These are phyloP conservation scores for Thunnus maccoyii DNA, from an alignment of 2,113 vertebrate species.

Conservation along the genomic window DNA sequence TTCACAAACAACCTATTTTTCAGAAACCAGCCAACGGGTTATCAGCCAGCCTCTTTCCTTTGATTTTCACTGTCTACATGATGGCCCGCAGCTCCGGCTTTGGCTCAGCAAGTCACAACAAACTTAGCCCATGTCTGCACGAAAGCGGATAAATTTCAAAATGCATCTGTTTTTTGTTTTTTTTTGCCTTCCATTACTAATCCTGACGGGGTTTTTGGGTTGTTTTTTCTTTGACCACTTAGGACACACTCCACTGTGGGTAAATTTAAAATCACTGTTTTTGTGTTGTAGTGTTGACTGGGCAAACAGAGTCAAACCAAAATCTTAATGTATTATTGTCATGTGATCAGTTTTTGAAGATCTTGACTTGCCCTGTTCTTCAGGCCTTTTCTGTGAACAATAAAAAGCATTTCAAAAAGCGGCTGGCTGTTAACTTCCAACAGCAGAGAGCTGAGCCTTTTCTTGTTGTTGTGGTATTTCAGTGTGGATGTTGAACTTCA, in stretches of 20 bases:
- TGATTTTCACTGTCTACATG: conserved; percentile 20
- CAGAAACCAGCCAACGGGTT: conserved; percentile 19
- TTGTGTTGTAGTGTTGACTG: neutral
- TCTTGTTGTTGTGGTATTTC: conserved; percentile 13
- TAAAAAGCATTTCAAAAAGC: neutral
- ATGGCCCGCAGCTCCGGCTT: neutral
- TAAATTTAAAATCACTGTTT: neutral
- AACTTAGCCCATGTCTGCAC: neutral
- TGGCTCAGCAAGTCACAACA: conserved; percentile 14
- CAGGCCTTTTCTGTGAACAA: conserved; percentile 16
- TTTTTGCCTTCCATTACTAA: neutral
- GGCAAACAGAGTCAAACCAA: neutral
- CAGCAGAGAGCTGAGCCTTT: conserved; percentile 3
- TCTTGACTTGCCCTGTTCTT: neutral
- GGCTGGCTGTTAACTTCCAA: neutral
- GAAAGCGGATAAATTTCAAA: conserved; percentile 8
- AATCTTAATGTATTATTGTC: conserved; percentile 4
- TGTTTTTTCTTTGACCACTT: neutral
- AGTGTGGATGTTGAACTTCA: neutral
- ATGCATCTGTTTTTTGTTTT: neutral
- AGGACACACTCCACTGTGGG: neutral
- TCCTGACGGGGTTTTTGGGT: neutral
- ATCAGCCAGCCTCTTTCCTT: conserved; percentile 16
- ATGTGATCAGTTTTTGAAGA: conserved; percentile 25
- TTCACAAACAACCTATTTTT: conserved; percentile 19